phyloP scores from a whole-genome alignment of 1,140 invertebrate genomes.

The Atta texana region DNA sequence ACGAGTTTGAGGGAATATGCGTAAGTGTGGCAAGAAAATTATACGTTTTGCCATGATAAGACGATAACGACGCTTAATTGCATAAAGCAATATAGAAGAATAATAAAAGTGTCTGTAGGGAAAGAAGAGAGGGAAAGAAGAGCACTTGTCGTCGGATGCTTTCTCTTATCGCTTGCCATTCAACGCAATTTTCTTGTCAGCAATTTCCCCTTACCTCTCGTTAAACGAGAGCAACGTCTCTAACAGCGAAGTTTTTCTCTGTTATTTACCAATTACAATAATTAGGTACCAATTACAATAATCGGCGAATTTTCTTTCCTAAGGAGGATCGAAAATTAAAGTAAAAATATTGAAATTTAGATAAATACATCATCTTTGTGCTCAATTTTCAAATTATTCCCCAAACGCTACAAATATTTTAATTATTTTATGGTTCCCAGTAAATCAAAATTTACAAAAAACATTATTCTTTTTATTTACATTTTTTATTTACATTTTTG shows the following conservation, averaged over 20 bases:
- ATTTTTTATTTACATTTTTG: too few relatives aligned
- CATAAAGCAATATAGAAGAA: slow-evolving; percentile 70
- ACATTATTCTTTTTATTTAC: too few relatives aligned
- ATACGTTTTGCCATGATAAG: slow-evolving; percentile 73
- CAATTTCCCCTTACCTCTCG: slow-evolving; percentile 20
- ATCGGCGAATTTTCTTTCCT: background rate
- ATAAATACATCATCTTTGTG: too few relatives aligned
- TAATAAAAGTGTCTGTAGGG: slow-evolving; percentile 72
- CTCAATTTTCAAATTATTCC: too few relatives aligned
- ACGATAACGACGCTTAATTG: slow-evolving; percentile 74
- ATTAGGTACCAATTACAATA: slow-evolving; percentile 30
- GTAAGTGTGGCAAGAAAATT: slow-evolving; percentile 54
- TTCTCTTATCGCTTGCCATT: background rate
- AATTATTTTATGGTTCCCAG: too few relatives aligned
- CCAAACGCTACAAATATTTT: too few relatives aligned
- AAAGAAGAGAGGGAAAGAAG: background rate
- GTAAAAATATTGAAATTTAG: too few relatives aligned
- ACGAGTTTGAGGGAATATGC: slow-evolving; percentile 44
- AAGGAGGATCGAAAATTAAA: too few relatives aligned
- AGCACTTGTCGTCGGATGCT: background rate
- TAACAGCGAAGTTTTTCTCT: slow-evolving; percentile 20
- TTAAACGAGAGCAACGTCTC: slow-evolving; percentile 11
- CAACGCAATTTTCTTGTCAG: slow-evolving; percentile 19
- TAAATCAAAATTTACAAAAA: too few relatives aligned
- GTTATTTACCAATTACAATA: slow-evolving; percentile 43